phyloP scores from a whole-genome alignment of 2,888 invertebrate species.

The Eurytoma californica region DNA sequence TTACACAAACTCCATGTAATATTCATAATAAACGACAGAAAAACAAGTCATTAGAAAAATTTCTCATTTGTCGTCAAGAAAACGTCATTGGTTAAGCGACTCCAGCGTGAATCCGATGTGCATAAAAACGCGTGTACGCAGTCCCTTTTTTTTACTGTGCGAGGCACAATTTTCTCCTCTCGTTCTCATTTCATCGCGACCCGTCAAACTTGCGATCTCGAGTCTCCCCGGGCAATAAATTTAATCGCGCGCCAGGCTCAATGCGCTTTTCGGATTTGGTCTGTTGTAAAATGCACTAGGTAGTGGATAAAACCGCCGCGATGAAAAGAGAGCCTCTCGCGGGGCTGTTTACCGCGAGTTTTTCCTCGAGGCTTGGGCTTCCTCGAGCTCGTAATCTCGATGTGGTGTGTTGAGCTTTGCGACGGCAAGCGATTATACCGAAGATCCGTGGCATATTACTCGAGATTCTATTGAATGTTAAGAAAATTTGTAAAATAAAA shows the following conservation, averaged over 20 bases:
- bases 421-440: no score
- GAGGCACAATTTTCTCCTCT: conserved; percentile 30
- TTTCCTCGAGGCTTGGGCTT: no score
- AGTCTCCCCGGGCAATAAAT: conserved; percentile 29
- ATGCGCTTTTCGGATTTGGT: conserved; percentile 36
- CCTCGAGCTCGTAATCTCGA: no score
- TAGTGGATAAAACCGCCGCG: background rate
- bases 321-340: background rate
- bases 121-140: background rate
- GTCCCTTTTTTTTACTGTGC: conserved; percentile 11
- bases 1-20: no score
- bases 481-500: no score
- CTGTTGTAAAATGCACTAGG: conserved; percentile 21
- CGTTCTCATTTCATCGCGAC: conserved; percentile 36
- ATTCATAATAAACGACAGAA: no score
- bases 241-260: conserved; percentile 28
- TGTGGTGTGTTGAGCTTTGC: no score
- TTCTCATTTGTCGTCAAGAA: no score
- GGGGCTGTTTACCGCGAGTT: background rate
- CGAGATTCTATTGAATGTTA: no score
- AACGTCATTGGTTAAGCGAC: no score
- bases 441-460: no score
- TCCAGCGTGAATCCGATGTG: background rate
- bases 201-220: background rate
- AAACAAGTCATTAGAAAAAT: no score